These are phyloP conservation scores for Troides aeacus DNA, from an alignment of 2,888 invertebrate genomes.

Conservation along the genomic window DNA sequence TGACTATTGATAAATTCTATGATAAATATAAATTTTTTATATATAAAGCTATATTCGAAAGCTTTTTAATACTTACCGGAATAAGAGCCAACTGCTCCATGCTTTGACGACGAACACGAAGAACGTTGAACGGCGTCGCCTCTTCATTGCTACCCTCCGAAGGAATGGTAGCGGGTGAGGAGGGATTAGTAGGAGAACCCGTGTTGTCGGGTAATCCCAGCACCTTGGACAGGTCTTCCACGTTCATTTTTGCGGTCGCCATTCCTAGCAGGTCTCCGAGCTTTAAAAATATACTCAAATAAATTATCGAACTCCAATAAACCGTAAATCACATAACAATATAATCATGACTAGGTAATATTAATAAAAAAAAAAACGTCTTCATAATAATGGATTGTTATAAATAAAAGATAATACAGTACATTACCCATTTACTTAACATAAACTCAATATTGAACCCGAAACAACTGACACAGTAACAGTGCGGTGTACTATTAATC, in stretches of 20 bases:
- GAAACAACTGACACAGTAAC: neutral
- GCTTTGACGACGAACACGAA: conserved; percentile 90
- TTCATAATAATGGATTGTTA: neutral
- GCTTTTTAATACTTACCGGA: conserved; percentile 81
- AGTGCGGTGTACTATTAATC: no score
- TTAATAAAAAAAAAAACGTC: neutral
- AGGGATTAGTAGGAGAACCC: conserved; percentile 49
- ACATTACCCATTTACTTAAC: neutral
- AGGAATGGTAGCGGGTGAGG: conserved; percentile 35
- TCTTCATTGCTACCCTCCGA: conserved; percentile 38
- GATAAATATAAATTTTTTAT: neutral
- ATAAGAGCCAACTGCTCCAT: conserved; percentile 98
- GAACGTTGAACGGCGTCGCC: conserved; percentile 65
- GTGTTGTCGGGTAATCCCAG: conserved; percentile 84
- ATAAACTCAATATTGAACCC: neutral
- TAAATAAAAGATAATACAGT: neutral
- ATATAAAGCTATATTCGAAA: neutral
- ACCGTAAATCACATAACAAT: neutral
- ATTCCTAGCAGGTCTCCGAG: conserved; percentile 94
- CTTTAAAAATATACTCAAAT: conserved; percentile 57
- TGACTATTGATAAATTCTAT: neutral
- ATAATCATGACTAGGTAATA: neutral
- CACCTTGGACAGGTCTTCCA: conserved; percentile 91
- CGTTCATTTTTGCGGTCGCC: conserved; percentile 96
- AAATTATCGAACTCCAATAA: neutral